Percentiles rank a stretch among this genome's conserved stretches.
These are phyloP conservation scores for Pogonus chalceus DNA, from an alignment of 1,140 invertebrate species.

Conservation along the genomic window DNA sequence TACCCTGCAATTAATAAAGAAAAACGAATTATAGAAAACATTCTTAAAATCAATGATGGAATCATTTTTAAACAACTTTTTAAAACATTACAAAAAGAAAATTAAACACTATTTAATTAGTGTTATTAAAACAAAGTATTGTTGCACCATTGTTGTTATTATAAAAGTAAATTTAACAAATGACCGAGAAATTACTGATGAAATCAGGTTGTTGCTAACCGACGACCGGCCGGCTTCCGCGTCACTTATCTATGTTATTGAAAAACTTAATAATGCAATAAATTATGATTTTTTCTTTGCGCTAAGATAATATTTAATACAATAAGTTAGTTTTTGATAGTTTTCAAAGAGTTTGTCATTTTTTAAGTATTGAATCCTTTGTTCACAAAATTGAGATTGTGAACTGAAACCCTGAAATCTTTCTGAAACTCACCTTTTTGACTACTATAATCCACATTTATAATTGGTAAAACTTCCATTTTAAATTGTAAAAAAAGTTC, in stretches of 20 bases:
- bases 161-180: too few species aligned
- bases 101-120: too few species aligned
- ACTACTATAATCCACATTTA: conserved; percentile 18
- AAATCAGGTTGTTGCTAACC: neutral
- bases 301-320: too few species aligned
- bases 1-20: conserved; percentile 12
- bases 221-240: neutral
- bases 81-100: too few species aligned
- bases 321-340: too few species aligned
- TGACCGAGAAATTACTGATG: neutral
- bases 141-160: too few species aligned
- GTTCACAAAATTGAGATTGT: neutral
- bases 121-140: too few species aligned
- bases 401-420: neutral
- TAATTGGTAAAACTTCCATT: conserved; percentile 22
- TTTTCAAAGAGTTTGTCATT: too few species aligned
- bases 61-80: too few species aligned
- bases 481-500: neutral
- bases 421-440: conserved; percentile 17
- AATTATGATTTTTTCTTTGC: too few species aligned
- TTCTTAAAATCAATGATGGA: too few species aligned
- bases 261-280: too few species aligned
- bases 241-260: neutral
- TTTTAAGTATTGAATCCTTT: neutral
- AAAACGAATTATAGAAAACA: neutral